Evolutionary conservation across 2,797 vertebrate species (phyloP).

Genomic region (Pseudopleuronectes americanus): DNA sequence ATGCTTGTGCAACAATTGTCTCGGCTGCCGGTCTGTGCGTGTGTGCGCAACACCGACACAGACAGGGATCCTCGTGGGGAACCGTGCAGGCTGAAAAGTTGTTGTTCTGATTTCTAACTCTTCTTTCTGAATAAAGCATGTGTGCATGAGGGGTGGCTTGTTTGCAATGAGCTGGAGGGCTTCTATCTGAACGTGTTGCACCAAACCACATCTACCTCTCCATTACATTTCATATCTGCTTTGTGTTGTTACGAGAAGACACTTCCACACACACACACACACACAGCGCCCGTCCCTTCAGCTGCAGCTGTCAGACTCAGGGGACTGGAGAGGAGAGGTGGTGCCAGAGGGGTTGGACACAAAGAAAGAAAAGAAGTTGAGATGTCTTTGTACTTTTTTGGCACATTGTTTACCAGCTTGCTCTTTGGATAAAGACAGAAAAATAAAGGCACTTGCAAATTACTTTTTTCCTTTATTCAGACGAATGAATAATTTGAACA

Average conservation of each 20-base stretch:
- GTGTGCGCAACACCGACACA: background rate
- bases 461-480: background rate
- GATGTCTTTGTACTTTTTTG: conserved; percentile 27
- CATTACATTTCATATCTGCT: conserved; percentile 7
- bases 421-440: background rate
- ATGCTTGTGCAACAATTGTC: conserved; percentile 68
- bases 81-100: no score
- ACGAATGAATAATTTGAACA: background rate
- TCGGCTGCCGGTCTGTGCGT: background rate
- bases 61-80: conserved; percentile 19
- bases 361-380: conserved; percentile 21
- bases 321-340: background rate
- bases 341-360: conserved; percentile 21
- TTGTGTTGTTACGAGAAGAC: conserved; percentile 2
- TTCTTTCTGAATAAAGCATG: conserved; percentile 1
- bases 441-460: conserved; percentile 1
- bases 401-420: background rate
- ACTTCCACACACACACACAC: conserved; percentile 5
- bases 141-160: background rate
- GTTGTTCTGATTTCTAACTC: background rate
- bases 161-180: background rate
- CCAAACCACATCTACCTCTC: background rate
- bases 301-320: conserved; percentile 43
- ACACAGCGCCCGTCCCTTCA: conserved; percentile 10
- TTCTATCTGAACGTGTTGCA: background rate